Evolutionary conservation across 2,888 invertebrate genomes (phyloP).

Genomic region (Chrysopilus asiliformis): DNA sequence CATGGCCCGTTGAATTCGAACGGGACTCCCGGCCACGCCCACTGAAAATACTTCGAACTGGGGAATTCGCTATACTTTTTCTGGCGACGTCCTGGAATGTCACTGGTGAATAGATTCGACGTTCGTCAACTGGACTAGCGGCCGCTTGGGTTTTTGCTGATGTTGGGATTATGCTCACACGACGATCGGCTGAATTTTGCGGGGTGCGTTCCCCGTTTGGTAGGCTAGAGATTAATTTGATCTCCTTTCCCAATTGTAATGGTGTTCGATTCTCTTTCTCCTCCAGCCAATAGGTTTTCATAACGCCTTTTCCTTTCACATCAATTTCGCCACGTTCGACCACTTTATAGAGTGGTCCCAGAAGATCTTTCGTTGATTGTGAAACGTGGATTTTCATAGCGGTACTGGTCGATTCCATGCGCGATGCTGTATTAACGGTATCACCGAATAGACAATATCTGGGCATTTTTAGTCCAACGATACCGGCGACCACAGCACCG

Average conservation of each 20-base stretch:
- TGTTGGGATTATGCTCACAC: background rate
- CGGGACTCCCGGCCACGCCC: constrained; percentile 42
- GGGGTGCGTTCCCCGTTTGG: constrained; percentile 10
- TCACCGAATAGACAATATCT: constrained; percentile 58
- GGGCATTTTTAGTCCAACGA: constrained; percentile 90
- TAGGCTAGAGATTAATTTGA: constrained; percentile 12
- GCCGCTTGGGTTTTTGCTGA: background rate
- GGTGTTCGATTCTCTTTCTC: constrained; percentile 54
- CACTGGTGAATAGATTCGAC: constrained; percentile 67
- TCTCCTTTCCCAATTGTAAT: constrained; percentile 22
- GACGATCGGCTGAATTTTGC: constrained; percentile 25
- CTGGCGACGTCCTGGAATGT: constrained; percentile 72
- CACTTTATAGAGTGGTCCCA: constrained; percentile 61
- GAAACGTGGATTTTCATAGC: constrained; percentile 94
- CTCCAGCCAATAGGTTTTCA: constrained; percentile 84
- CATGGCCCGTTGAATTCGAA: constrained; percentile 54
- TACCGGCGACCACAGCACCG: constrained; percentile 85
- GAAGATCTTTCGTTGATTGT: constrained; percentile 65
- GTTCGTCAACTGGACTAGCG: constrained; percentile 40
- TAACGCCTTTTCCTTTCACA: constrained; percentile 81
- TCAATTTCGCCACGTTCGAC: constrained; percentile 71
- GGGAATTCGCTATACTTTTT: constrained; percentile 65
- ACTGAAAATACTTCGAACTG: constrained; percentile 40
- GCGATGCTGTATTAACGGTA: constrained; percentile 79
- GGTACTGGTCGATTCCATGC: constrained; percentile 86